phyloP scores from a whole-genome alignment of 2,113 vertebrate genomes.

The Melanerpes aurifrons region DNA sequence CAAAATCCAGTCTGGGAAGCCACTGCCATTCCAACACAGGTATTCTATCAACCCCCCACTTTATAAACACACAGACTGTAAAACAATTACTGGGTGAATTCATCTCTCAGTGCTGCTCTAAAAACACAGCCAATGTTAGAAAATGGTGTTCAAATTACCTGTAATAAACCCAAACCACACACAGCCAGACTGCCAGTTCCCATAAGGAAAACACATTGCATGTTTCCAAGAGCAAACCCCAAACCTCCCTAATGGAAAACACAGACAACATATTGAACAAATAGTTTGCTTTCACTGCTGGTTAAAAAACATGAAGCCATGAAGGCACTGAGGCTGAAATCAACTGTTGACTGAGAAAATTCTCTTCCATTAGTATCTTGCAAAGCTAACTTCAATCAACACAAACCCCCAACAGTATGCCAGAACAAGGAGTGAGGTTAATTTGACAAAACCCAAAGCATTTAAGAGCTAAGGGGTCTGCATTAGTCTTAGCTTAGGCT shows the following conservation, averaged over 20 bases:
- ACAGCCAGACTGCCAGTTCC: not conserved
- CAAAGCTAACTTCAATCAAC: not conserved
- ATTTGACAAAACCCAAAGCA: not conserved
- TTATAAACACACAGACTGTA: not conserved
- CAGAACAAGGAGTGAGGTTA: not conserved
- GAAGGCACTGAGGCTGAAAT: not conserved
- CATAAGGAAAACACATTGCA: not conserved
- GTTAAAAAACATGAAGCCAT: not conserved
- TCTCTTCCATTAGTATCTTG: not conserved
- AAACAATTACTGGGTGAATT: not conserved
- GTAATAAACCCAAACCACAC: not conserved
- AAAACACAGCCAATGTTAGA: not conserved
- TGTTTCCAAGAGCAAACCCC: slow-evolving; percentile 38
- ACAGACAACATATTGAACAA: slow-evolving; percentile 9
- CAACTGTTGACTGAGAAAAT: not conserved
- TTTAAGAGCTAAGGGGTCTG: not conserved
- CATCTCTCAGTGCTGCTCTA: not conserved
- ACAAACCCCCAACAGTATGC: not conserved
- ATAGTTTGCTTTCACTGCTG: not conserved
- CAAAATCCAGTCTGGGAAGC: not conserved
- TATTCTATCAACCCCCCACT: not conserved
- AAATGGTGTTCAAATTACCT: not conserved
- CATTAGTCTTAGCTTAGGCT: not conserved
- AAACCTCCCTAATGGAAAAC: slow-evolving; percentile 36
- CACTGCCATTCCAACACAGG: not conserved